Evolutionary conservation across 2,113 vertebrate genomes (phyloP), one percentile per base, ranked within the genome.

Genomic region (Rhadina sibilatrix): DNA sequence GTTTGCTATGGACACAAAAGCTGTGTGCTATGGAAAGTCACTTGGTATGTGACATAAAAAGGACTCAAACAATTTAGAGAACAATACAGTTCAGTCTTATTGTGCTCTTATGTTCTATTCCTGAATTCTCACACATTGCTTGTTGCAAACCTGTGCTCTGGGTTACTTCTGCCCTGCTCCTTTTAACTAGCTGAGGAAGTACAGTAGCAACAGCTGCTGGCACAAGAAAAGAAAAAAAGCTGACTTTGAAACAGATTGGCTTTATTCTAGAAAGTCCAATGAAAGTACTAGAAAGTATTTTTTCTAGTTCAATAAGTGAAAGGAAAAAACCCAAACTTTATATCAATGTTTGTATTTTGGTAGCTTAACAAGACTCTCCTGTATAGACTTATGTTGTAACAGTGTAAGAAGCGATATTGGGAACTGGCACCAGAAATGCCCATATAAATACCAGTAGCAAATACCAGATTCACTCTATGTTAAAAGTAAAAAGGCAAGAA

Each of bases 201-300:
- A 64, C 14, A 68, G 57, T 15, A 60, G 50, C 46, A 93, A 69
- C 9, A 83, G n/a, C n/a, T 74, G 44, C 63, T 92, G 71, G 46
- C 79, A 46, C 23, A 31, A 65, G 49, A 53, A 59, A 33, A 79
- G 15, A 46, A 86, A 69, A 61, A 75, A 33, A 76, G 19, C 9
- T 1, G 2, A 7, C n/a, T 79, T 89, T 1, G 1, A 60, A 91
- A 50, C 19, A 82, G 22, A 35, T 40, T 1, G 0, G 3, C 54
- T 94, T 90, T 79, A 24, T 40, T 86, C 54, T 66, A 80, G 54
- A 52, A 72, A 76, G 40, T 59, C 47, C 47, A 63, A 38, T 47
- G 46, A 76, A 83, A 15, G 56, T 37, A 35, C 10, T 42, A 65
- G 40, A 59, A 92, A 90, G 6, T 35, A 33, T 35, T 46, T 37